Evolutionary conservation across 2,797 vertebrate species (phyloP), one percentile per base, ranked within the genome.

Genomic region (Glyptemys insculpta): DNA sequence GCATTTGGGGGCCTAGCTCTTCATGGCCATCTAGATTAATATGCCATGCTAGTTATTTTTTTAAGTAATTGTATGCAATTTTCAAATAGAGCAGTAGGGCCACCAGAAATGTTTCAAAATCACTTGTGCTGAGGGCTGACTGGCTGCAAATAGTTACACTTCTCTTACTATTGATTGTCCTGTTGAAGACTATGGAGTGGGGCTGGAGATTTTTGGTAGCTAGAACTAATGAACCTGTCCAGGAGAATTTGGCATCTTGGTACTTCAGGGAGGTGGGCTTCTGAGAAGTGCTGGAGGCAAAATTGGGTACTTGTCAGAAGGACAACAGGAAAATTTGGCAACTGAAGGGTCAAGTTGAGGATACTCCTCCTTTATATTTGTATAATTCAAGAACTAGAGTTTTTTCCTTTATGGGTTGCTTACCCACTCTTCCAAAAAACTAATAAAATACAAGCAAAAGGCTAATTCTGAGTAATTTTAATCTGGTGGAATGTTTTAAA

Each of bases 141-240:
- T 78, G 79, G 18, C 8, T 2, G 1, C 1, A 0, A 0, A 4
- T 14, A 56, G 29, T 21, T 50, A 25, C 74, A 0, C 31, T 84
- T 88, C 1, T 1, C 1, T 25, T 0, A 0, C 3, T 15, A 4
- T 5, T 44, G 27, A 18, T 79, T 89, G 44, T 54, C 41, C 31
- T 83, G 80, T 80, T 54, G 47, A 5, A 11, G 10, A 78, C 81
- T 49, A 27, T 12, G 79, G 31, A 23, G 34, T 3, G 2, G 62
- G 19, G 6, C n/a, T 57, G 79, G 41, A 65, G 16, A 3, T 47
- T 62, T 95, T 12, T 49, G 3, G 23, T 12, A 84, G 5, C 47
- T 84, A 23, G 14, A 59, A 88, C 83, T 92, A 31, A 41, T 47
- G n/a, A 50, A 2, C 34, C 85, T 80, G 5, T 25, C n/a, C 5